A percentile compares a stretch with the other conserved stretches of the same genome.
Conservation (phyloP, 2,113 vertebrate genomes). For the Mormoops blainvillei region DNA sequence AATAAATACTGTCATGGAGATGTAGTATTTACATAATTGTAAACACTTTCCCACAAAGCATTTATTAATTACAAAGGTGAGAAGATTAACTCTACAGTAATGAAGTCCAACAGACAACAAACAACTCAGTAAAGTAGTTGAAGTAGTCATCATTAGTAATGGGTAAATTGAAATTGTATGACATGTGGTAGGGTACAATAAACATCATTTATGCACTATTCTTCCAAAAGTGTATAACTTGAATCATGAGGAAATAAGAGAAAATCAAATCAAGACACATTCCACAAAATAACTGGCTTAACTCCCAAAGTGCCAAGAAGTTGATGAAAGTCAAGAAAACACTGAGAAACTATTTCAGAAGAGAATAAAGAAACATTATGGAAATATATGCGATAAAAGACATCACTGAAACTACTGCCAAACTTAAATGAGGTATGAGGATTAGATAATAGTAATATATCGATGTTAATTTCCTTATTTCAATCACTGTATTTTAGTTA, state of each 20-base stretch:
- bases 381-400: background rate
- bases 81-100: background rate
- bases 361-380: background rate
- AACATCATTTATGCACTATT: background rate
- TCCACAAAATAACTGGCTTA: background rate
- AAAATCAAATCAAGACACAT: background rate
- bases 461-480: background rate
- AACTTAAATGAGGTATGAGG: background rate
- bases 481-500: background rate
- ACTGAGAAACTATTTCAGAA: background rate
- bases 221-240: background rate
- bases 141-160: background rate
- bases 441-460: background rate
- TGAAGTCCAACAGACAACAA: background rate
- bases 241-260: background rate
- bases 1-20: background rate
- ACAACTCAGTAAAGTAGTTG: background rate
- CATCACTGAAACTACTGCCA: background rate
- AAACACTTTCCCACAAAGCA: background rate
- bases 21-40: background rate
- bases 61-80: background rate
- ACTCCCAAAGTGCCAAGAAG: background rate
- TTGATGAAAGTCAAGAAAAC: slow-evolving; percentile 4
- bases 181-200: background rate
- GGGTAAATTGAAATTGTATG: background rate